Conservation (phyloP, 1,140 invertebrate genomes). For the Hylyphantes graminicola region DNA sequence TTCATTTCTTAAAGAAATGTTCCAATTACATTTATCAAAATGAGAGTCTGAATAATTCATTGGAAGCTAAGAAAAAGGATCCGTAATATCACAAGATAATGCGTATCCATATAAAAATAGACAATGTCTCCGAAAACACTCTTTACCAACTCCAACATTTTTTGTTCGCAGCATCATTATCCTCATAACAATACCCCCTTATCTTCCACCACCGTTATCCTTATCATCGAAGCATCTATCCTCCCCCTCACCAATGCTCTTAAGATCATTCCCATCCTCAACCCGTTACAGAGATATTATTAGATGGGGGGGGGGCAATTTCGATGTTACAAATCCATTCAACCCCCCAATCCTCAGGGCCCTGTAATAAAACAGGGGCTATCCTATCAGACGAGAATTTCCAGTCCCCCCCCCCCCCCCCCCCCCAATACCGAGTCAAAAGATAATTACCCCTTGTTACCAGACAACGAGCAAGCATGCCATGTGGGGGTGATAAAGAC, state of each 20-base stretch:
- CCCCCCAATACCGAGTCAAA: constrained; percentile 38
- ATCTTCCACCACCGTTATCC: neutral
- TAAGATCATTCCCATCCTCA: constrained; percentile 2
- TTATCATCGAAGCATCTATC: neutral
- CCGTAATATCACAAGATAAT: too few species aligned
- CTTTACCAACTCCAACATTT: too few species aligned
- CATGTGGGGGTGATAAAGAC: constrained; percentile 52
- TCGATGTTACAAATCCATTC: constrained; percentile 30
- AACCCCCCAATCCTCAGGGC: constrained; percentile 25
- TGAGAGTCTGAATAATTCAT: too few species aligned
- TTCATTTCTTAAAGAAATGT: too few species aligned
- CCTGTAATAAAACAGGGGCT: constrained; percentile 38
- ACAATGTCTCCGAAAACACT: too few species aligned
- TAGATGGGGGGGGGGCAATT: constrained; percentile 15
- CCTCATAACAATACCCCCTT: neutral
- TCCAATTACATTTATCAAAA: too few species aligned
- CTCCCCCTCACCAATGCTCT: neutral
- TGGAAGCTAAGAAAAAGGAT: too few species aligned
- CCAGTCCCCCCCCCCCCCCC: constrained; percentile 11
- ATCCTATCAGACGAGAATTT: constrained; percentile 16
- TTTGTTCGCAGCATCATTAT: neutral
- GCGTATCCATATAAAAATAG: too few species aligned
- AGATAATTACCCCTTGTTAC: constrained; percentile 60
- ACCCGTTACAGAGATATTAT: constrained; percentile 28
- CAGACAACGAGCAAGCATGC: constrained; percentile 55